Percentiles rank a stretch among this genome's conserved stretches.
Conservation (phyloP, 1,140 invertebrate genomes). For the Halictus rubicundus region DNA sequence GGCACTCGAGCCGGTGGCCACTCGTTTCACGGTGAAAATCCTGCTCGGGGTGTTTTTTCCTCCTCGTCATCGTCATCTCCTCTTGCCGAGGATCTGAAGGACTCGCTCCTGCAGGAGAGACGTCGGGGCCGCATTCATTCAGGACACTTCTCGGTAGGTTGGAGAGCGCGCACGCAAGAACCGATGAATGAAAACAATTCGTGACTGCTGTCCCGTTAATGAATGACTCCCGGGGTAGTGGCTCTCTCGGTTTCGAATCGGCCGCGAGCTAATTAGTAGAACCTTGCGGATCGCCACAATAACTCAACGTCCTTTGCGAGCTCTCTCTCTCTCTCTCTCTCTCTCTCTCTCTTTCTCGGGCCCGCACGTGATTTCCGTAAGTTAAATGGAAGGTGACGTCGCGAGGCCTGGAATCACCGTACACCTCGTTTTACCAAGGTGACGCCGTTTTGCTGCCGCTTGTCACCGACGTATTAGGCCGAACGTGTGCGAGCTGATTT, state of each 20-base stretch:
- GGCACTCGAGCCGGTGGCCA: background rate
- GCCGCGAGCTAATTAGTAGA: conserved; percentile 76
- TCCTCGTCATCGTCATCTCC: conserved; percentile 11
- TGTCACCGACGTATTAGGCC: conserved; percentile 43
- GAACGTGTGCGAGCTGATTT: conserved; percentile 38
- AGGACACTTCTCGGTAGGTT: conserved; percentile 54
- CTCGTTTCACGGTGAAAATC: conserved; percentile 26
- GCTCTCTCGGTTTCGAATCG: conserved; percentile 76
- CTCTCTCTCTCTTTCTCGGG: background rate
- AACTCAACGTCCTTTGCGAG: conserved; percentile 74
- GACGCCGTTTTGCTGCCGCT: conserved; percentile 51
- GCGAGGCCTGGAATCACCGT: conserved; percentile 64
- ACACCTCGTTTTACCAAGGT: conserved; percentile 58
- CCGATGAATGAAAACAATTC: conserved; percentile 79
- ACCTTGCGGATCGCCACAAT: conserved; percentile 67
- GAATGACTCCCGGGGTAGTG: conserved; percentile 72
- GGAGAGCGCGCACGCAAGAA: conserved; percentile 59
- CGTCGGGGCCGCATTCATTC: conserved; percentile 60
- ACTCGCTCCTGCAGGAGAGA: conserved; percentile 11
- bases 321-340: conserved; percentile 7
- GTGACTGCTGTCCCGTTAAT: conserved; percentile 71
- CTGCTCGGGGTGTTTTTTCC: conserved; percentile 10
- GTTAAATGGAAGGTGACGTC: conserved; percentile 65
- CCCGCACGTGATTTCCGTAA: conserved; percentile 69
- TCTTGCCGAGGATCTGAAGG: background rate